A percentile compares a stretch with the other conserved stretches of the same genome.
phyloP scores from a whole-genome alignment of 2,113 vertebrate genomes.

The Turnix velox region DNA sequence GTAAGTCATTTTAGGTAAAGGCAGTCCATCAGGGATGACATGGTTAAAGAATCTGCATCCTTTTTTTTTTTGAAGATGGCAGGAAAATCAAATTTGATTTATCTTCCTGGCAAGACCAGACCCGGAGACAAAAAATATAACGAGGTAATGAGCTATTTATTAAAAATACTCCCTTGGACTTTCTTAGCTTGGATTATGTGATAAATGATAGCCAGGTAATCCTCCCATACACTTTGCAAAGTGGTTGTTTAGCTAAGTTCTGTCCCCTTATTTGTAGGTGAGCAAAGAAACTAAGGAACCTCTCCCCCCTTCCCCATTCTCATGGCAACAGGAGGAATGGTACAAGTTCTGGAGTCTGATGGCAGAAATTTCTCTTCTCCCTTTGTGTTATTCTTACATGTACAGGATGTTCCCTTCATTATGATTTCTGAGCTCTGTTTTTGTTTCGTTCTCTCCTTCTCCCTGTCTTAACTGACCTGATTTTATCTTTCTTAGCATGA shows the following conservation, averaged over 20 bases:
- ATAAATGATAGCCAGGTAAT: constrained; percentile 10
- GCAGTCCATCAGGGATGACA: background rate
- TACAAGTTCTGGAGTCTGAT: background rate
- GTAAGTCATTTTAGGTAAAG: background rate
- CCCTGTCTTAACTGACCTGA: constrained; percentile 36
- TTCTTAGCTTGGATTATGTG: background rate
- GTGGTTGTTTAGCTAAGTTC: background rate
- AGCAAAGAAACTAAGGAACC: background rate
- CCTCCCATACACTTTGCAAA: background rate
- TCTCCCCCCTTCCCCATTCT: too few species aligned
- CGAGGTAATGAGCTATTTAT: background rate
- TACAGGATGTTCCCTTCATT: background rate
- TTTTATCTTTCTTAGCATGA: constrained; percentile 30
- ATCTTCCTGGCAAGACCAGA: background rate
- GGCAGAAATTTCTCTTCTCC: background rate
- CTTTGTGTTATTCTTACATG: background rate
- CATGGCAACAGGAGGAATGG: background rate
- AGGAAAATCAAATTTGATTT: background rate
- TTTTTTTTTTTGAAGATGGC: background rate
- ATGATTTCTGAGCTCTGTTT: constrained; percentile 1
- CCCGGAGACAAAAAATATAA: background rate
- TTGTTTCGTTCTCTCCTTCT: background rate
- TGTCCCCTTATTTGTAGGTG: background rate
- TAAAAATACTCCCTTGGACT: background rate
- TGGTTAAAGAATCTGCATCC: background rate